A percentile compares a stretch with the other conserved stretches of the same genome.
Conservation (phyloP, 1,140 invertebrate genomes). For the Oncopodura yosiiana region DNA sequence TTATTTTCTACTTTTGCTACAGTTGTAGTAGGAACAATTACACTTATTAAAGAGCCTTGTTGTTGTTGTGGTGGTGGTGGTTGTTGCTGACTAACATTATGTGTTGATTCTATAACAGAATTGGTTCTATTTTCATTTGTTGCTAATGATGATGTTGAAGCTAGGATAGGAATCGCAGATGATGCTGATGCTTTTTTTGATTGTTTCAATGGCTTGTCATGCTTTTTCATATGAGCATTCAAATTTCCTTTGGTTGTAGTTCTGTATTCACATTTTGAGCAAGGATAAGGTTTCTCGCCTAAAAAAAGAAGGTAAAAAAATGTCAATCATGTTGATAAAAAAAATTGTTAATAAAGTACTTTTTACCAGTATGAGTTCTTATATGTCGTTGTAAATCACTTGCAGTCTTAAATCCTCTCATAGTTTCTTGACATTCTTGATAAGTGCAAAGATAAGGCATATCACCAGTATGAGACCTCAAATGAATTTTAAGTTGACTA, state of each 20-base stretch:
- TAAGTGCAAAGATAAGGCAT: too few relatives aligned
- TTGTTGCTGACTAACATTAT: background rate
- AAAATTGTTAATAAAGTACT: too few relatives aligned
- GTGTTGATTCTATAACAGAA: background rate
- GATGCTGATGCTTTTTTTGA: background rate
- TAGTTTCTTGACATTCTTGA: too few relatives aligned
- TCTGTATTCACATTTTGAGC: constrained; percentile 39
- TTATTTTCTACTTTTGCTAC: too few relatives aligned
- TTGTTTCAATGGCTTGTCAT: background rate
- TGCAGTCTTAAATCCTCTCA: constrained; percentile 46
- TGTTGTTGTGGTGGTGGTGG: background rate
- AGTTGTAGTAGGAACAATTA: too few relatives aligned
- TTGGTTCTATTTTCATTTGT: background rate
- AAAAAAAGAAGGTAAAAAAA: too few relatives aligned
- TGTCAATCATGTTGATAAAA: too few relatives aligned
- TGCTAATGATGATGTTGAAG: too few relatives aligned
- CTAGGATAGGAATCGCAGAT: background rate
- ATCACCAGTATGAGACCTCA: constrained; percentile 45
- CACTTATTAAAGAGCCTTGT: too few relatives aligned
- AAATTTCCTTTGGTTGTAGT: constrained; percentile 37
- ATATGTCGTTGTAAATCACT: constrained; percentile 42
- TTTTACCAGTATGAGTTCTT: constrained; percentile 40
- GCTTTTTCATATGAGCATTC: constrained; percentile 20
- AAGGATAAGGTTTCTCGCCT: constrained; percentile 40
- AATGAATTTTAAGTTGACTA: constrained; percentile 43